Evolutionary conservation across 2,888 invertebrate species (phyloP).

Genomic region (Chironomus riparius): DNA sequence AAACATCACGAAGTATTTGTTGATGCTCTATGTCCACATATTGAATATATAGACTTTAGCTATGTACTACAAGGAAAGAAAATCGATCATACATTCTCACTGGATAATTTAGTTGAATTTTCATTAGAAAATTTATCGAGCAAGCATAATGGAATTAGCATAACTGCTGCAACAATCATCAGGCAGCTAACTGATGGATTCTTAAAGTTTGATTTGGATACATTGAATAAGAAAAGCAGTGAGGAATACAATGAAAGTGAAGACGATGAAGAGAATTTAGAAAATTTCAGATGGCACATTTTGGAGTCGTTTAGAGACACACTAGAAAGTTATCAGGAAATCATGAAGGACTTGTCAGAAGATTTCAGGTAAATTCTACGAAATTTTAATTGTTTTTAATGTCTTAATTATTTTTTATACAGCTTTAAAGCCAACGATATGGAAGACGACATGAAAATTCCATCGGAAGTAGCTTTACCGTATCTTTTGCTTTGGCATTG

Average conservation of each 20-base stretch:
- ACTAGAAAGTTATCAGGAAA: conserved; percentile 35
- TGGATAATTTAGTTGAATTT: conserved; percentile 37
- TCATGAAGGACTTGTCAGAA: conserved; percentile 35
- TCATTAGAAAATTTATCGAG: conserved; percentile 36
- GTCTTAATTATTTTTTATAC: neutral
- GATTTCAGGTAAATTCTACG: conserved; percentile 36
- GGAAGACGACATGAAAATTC: conserved; percentile 34
- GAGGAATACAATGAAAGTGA: neutral
- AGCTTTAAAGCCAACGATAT: conserved; percentile 40
- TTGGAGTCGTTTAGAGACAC: conserved; percentile 37
- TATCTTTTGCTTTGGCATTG: conserved; percentile 67
- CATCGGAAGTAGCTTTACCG: conserved; percentile 43
- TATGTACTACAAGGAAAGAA: conserved; percentile 29
- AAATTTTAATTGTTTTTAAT: neutral
- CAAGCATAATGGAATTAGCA: conserved; percentile 33
- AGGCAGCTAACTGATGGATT: conserved; percentile 35
- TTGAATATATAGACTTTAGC: conserved; percentile 35
- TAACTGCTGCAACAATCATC: conserved; percentile 34
- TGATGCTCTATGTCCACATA: conserved; percentile 33
- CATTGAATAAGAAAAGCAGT: conserved; percentile 33
- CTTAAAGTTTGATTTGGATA: conserved; percentile 36
- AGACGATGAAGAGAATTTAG: conserved; percentile 28
- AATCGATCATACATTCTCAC: conserved; percentile 32
- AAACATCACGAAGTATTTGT: conserved; percentile 30
- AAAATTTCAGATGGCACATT: conserved; percentile 36